These are phyloP conservation scores for Hemaris fuciformis DNA, from an alignment of 2,888 invertebrate species.

Conservation along the genomic window DNA sequence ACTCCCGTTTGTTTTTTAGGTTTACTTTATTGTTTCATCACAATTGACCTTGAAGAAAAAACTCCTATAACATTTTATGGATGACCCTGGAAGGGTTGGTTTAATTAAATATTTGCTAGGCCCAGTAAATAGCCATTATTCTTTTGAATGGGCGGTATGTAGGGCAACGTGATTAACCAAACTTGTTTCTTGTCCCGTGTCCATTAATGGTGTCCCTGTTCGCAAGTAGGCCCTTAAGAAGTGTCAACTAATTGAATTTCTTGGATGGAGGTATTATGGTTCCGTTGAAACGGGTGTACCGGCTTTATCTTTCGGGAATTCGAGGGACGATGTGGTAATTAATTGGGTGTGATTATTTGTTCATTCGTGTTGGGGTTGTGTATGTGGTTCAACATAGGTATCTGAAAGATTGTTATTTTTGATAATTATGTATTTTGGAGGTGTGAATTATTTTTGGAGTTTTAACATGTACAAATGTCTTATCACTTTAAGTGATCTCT, in stretches of 20 bases:
- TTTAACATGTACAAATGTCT: too few relatives aligned
- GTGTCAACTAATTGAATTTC: slow-evolving; percentile 20
- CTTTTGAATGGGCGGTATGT: slow-evolving; percentile 29
- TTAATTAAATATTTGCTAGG: slow-evolving; percentile 14
- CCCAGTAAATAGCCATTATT: slow-evolving; percentile 21
- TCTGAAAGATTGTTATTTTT: too few relatives aligned
- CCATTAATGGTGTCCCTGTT: slow-evolving; percentile 15
- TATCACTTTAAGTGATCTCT: too few relatives aligned
- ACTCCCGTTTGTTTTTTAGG: not conserved
- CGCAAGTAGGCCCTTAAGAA: not conserved
- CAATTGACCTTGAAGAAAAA: slow-evolving; percentile 8
- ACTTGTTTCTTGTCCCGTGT: slow-evolving; percentile 18
- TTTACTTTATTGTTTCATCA: slow-evolving; percentile 3
- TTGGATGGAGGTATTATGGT: slow-evolving; percentile 16
- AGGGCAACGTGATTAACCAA: slow-evolving; percentile 32
- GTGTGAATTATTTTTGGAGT: too few relatives aligned
- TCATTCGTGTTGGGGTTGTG: not conserved
- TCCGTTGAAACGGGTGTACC: slow-evolving; percentile 17
- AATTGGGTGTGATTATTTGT: not conserved
- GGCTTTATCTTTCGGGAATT: slow-evolving; percentile 15
- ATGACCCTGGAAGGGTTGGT: slow-evolving; percentile 8
- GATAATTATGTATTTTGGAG: not conserved
- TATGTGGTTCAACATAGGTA: not conserved
- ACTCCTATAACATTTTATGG: slow-evolving; percentile 1
- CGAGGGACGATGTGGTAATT: not conserved